Conservation (phyloP, 2,797 vertebrate genomes). For the Adrianichthys oophorus region DNA sequence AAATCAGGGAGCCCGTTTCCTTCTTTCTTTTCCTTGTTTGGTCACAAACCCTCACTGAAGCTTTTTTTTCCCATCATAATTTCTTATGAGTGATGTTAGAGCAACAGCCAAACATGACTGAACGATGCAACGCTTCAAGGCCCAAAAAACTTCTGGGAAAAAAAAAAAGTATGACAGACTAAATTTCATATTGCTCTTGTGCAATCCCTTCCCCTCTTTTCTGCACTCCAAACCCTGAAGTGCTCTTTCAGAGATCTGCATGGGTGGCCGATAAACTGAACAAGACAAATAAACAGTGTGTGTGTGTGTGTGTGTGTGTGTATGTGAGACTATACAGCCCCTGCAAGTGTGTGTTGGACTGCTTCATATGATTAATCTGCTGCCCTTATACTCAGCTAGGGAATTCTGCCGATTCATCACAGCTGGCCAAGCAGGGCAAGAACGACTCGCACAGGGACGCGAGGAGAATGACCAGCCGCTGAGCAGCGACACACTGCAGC, state of each 20-base stretch:
- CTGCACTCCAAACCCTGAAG: slow-evolving; percentile 56
- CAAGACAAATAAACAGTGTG: slow-evolving; percentile 12
- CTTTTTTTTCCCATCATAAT: slow-evolving; percentile 6
- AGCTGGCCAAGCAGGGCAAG: slow-evolving; percentile 61
- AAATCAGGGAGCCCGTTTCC: slow-evolving; percentile 15
- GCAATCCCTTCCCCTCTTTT: slow-evolving; percentile 43
- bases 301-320: slow-evolving; percentile 34
- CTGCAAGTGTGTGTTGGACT: slow-evolving; percentile 53
- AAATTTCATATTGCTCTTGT: slow-evolving; percentile 46
- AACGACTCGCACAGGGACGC: slow-evolving; percentile 65
- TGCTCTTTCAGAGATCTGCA: slow-evolving; percentile 41
- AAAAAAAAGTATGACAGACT: slow-evolving; percentile 52
- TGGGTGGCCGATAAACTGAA: slow-evolving; percentile 47
- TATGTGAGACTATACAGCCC: slow-evolving; percentile 34
- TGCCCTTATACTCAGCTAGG: slow-evolving; percentile 68
- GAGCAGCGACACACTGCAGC: slow-evolving; percentile 54
- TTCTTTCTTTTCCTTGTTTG: slow-evolving; percentile 57
- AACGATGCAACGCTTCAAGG: slow-evolving; percentile 42
- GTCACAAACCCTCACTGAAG: slow-evolving; percentile 42
- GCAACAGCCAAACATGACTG: slow-evolving; percentile 24
- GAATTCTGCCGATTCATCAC: slow-evolving; percentile 81
- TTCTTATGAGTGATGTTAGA: slow-evolving; percentile 38
- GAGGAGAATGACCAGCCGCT: slow-evolving; percentile 72
- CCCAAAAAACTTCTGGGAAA: slow-evolving; percentile 32
- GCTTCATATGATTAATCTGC: slow-evolving; percentile 71